A percentile compares a stretch with the other conserved stretches of the same genome.
Conservation (phyloP, 2,113 vertebrate genomes). For the Callipepla californica region DNA sequence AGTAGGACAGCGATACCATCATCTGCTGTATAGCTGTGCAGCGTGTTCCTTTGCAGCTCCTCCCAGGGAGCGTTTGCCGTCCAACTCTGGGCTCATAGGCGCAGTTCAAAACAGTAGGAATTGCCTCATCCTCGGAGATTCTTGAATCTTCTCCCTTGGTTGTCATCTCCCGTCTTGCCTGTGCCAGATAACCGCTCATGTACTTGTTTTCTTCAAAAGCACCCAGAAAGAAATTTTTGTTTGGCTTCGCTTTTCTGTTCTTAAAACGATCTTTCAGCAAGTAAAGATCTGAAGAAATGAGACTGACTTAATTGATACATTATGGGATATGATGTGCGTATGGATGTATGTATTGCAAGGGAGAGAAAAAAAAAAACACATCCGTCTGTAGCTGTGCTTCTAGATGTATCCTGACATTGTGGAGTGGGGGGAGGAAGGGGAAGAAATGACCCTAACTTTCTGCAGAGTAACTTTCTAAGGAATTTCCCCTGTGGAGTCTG, state of each 20-base stretch:
- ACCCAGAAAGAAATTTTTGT: conserved; percentile 33
- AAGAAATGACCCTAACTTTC: background rate
- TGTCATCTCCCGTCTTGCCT: conserved; percentile 32
- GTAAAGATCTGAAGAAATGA: conserved; percentile 11
- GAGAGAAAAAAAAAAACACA: background rate
- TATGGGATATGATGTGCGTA: background rate
- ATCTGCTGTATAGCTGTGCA: fast-evolving
- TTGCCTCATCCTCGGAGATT: conserved; percentile 59
- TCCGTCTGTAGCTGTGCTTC: background rate
- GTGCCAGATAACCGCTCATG: conserved; percentile 20
- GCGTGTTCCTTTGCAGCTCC: background rate
- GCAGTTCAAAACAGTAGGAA: conserved; percentile 65
- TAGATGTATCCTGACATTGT: background rate
- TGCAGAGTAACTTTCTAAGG: background rate
- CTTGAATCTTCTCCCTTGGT: conserved; percentile 49
- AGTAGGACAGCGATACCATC: background rate
- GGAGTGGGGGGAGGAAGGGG: background rate
- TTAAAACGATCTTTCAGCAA: conserved; percentile 48
- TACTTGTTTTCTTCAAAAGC: conserved; percentile 54
- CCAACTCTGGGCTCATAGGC: background rate
- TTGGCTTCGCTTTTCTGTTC: conserved; percentile 28
- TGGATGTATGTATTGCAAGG: background rate
- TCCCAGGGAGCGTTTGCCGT: background rate
- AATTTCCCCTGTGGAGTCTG: background rate
- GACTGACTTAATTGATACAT: conserved; percentile 8